A percentile compares a stretch with the other conserved stretches of the same genome.
Evolutionary conservation across 2,888 invertebrate genomes (phyloP).

Genomic region (Dasypogon diadema): DNA sequence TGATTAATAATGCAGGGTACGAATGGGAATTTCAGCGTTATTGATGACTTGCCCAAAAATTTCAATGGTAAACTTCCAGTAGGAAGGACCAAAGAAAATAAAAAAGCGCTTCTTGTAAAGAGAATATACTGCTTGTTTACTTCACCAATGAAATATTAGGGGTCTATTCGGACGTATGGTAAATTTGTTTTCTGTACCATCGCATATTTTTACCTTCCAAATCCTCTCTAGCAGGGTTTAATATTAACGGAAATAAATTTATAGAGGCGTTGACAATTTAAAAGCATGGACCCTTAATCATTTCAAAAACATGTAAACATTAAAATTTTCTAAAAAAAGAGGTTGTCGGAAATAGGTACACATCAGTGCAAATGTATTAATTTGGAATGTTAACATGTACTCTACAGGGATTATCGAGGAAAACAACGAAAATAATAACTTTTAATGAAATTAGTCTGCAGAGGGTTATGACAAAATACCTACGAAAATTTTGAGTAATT

Average conservation of each 20-base stretch:
- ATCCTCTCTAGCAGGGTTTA: not conserved
- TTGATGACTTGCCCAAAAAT: conserved; percentile 34
- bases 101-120: conserved; percentile 16
- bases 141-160: conserved; percentile 31
- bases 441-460: no score
- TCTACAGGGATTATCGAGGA: no score
- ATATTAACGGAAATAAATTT: not conserved
- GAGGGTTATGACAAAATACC: no score
- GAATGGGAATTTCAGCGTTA: conserved; percentile 21
- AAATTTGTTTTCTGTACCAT: conserved; percentile 9
- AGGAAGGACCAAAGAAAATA: conserved; percentile 10
- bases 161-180: conserved; percentile 19
- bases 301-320: no score
- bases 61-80: conserved; percentile 23
- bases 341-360: no score
- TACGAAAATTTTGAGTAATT: no score
- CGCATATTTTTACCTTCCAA: not conserved
- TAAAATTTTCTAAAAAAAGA: no score
- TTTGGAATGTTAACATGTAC: no score
- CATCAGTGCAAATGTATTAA: no score
- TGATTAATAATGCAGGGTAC: conserved; percentile 42
- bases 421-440: no score
- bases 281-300: no score
- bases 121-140: conserved; percentile 1
- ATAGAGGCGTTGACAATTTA: not conserved